Conservation (phyloP, 2,113 vertebrate species). For the Tachysurus vachellii region DNA sequence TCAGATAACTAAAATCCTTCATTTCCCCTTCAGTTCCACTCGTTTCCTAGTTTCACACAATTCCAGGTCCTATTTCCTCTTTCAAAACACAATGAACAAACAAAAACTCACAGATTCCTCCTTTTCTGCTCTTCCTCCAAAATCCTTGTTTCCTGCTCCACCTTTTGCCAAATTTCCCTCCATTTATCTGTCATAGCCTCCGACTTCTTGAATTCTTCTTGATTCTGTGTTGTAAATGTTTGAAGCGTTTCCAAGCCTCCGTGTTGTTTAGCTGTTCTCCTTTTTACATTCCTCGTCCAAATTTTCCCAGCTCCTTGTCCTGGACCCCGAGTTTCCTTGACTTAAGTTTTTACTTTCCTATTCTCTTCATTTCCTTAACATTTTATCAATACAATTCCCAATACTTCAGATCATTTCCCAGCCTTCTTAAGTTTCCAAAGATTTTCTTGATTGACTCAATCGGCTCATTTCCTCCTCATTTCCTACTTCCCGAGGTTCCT, state of each 20-base stretch:
- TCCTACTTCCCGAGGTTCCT: no score
- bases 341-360: no score
- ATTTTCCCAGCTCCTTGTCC: neutral
- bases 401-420: no score
- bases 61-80: neutral
- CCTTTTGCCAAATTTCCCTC: neutral
- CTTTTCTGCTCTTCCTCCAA: no score
- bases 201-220: neutral
- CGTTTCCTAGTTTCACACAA: neutral
- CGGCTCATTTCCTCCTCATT: no score
- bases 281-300: neutral
- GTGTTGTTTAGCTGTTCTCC: neutral
- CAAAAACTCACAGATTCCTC: neutral
- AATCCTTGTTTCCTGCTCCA: no score
- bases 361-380: neutral
- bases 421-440: no score
- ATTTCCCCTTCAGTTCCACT: neutral
- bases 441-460: no score
- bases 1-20: neutral
- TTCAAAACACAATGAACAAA: no score
- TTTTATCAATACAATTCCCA: neutral
- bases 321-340: neutral
- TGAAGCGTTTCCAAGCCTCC: neutral
- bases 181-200: neutral
- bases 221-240: neutral